Evolutionary conservation across 2,888 invertebrate genomes (phyloP).

Genomic region (Drosophila meridiana): DNA sequence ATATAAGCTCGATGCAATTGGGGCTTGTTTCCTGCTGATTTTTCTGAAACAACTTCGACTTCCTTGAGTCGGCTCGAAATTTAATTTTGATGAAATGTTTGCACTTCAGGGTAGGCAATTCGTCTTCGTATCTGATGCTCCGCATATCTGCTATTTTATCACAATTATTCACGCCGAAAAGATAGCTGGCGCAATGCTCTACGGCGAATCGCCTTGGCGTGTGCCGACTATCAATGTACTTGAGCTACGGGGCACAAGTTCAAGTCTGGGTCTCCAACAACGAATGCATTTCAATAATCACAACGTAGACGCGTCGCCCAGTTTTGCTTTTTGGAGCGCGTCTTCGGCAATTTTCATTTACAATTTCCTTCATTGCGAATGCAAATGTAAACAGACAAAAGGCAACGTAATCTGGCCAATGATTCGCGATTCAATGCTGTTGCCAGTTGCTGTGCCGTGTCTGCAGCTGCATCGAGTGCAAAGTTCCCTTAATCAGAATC

Average conservation of each 20-base stretch:
- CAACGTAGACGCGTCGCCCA: constrained; percentile 1
- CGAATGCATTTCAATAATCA: constrained; percentile 29
- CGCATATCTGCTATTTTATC: constrained; percentile 27
- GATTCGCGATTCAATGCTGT: constrained; percentile 45
- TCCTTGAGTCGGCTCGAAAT: constrained; percentile 44
- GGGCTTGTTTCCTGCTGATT: constrained; percentile 13
- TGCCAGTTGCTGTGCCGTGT: constrained; percentile 19
- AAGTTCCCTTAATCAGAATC: constrained; percentile 71
- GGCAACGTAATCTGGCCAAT: constrained; percentile 55
- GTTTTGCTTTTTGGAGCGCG: constrained; percentile 1
- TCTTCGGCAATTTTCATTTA: constrained; percentile 52
- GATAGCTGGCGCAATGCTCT: constrained; percentile 23
- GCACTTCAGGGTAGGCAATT: constrained; percentile 19
- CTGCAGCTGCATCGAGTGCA: constrained; percentile 58
- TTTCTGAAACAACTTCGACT: constrained; percentile 12
- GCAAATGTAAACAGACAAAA: constrained; percentile 66
- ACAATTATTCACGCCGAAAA: constrained; percentile 27
- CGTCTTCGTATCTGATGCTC: neutral
- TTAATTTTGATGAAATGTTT: constrained; percentile 48
- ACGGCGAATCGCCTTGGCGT: constrained; percentile 25
- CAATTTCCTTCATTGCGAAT: constrained; percentile 62
- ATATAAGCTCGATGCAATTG: neutral
- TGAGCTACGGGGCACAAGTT: constrained; percentile 11
- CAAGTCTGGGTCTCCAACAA: constrained; percentile 17
- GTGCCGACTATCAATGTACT: constrained; percentile 28